These are phyloP conservation scores for Orthonevra nobilis DNA, from an alignment of 2,888 invertebrate genomes.

Conservation along the genomic window DNA sequence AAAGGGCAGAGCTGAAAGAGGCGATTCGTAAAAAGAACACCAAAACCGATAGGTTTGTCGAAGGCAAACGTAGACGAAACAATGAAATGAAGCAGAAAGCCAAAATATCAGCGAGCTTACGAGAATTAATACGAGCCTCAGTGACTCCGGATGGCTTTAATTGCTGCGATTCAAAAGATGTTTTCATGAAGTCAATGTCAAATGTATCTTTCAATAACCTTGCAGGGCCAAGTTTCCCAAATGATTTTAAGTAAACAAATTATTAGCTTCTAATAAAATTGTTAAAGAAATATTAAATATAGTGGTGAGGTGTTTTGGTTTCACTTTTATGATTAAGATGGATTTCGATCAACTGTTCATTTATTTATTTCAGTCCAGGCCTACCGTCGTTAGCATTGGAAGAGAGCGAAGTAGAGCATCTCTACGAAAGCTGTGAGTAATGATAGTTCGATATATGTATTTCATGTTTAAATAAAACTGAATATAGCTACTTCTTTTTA, in stretches of 20 bases:
- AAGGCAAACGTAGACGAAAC: slow-evolving; percentile 75
- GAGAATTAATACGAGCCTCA: slow-evolving; percentile 78
- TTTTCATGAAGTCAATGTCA: slow-evolving; percentile 42
- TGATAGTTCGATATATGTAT: too few relatives aligned
- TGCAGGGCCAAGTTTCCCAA: neutral
- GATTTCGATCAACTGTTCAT: too few relatives aligned
- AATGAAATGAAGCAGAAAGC: slow-evolving; percentile 77
- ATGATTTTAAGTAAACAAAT: slow-evolving; percentile 20
- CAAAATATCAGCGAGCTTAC: slow-evolving; percentile 78
- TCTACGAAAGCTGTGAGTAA: too few relatives aligned
- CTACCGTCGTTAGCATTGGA: too few relatives aligned
- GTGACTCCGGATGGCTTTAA: slow-evolving; percentile 76
- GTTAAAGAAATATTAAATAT: neutral
- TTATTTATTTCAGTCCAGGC: too few relatives aligned
- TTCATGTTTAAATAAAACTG: too few relatives aligned
- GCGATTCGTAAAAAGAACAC: slow-evolving; percentile 76
- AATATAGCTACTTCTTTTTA: too few relatives aligned
- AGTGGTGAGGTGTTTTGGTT: too few relatives aligned
- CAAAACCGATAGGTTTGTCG: slow-evolving; percentile 76
- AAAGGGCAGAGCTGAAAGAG: slow-evolving; percentile 75
- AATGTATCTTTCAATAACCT: slow-evolving; percentile 45
- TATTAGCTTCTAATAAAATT: too few relatives aligned
- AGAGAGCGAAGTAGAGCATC: too few relatives aligned
- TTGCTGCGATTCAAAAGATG: slow-evolving; percentile 34
- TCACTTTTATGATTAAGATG: too few relatives aligned